These are phyloP conservation scores for Tenualosa thibaudeaui DNA, from an alignment of 2,797 vertebrate genomes.

Conservation along the genomic window DNA sequence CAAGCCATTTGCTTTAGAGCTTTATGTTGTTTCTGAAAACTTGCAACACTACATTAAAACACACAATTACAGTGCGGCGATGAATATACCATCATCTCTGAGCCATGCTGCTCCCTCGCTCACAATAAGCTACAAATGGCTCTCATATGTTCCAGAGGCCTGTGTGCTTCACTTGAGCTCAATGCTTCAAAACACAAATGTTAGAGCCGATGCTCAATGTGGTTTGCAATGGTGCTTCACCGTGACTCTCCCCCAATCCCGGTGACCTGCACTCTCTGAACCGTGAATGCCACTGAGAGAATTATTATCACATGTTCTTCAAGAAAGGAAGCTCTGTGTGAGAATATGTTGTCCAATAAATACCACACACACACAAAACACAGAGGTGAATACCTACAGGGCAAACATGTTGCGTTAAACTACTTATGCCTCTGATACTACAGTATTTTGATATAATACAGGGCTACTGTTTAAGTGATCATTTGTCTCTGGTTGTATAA, in stretches of 20 bases:
- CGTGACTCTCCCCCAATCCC: constrained; percentile 48
- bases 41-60: constrained; percentile 15
- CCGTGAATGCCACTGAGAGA: constrained; percentile 51
- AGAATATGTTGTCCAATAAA: constrained; percentile 35
- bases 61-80: constrained; percentile 7
- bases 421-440: neutral
- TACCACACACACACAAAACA: neutral
- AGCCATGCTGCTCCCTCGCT: constrained; percentile 9
- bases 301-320: constrained; percentile 54
- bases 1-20: constrained; percentile 18
- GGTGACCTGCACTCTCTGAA: constrained; percentile 54
- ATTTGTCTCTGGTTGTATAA: neutral
- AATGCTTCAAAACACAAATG: constrained; percentile 74
- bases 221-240: constrained; percentile 69
- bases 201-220: constrained; percentile 68
- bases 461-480: neutral
- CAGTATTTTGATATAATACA: neutral
- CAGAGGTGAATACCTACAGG: neutral
- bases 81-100: neutral
- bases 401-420: neutral
- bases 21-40: constrained; percentile 16
- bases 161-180: constrained; percentile 68
- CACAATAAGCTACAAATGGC: constrained; percentile 19
- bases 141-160: constrained; percentile 47
- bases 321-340: constrained; percentile 40